Percentiles rank a stretch among this genome's conserved stretches.
Conservation (phyloP, 2,888 invertebrate genomes). For the Nomada ruficornis region DNA sequence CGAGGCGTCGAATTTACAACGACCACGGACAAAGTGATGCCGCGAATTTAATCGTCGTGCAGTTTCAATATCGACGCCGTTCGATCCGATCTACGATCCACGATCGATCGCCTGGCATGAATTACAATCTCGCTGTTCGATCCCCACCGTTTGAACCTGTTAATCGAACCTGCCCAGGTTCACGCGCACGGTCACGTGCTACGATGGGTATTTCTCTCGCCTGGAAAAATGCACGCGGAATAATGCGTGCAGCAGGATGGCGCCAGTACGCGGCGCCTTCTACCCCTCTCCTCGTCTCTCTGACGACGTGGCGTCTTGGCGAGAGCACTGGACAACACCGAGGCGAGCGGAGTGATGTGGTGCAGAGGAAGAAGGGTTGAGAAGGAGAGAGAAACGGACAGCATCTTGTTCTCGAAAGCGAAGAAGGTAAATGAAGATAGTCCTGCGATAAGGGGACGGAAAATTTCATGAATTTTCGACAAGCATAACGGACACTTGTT, state of each 20-base stretch:
- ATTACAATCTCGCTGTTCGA: not conserved
- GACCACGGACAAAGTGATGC: no score
- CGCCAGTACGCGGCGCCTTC: conserved; percentile 68
- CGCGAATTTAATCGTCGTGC: no score
- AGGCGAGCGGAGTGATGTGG: conserved; percentile 19
- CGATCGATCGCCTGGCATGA: no score
- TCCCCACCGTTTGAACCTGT: conserved; percentile 14
- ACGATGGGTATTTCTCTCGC: conserved; percentile 42
- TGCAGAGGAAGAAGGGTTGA: conserved; percentile 11
- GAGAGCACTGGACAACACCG: not conserved
- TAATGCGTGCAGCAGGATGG: conserved; percentile 75
- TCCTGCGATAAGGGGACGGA: not conserved
- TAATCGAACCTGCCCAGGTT: conserved; percentile 21
- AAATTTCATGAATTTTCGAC: not conserved
- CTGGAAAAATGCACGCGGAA: conserved; percentile 69
- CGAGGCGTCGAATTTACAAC: no score
- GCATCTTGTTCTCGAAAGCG: conserved; percentile 5
- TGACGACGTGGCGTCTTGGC: conserved; percentile 28
- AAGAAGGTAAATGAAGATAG: not conserved
- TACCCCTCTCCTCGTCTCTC: conserved; percentile 28
- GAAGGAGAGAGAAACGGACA: conserved; percentile 37
- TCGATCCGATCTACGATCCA: no score
- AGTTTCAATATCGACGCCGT: no score
- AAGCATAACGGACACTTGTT: no score
- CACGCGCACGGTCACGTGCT: conserved; percentile 38